Conservation (phyloP, 2,113 vertebrate genomes). For the Strix uralensis region DNA sequence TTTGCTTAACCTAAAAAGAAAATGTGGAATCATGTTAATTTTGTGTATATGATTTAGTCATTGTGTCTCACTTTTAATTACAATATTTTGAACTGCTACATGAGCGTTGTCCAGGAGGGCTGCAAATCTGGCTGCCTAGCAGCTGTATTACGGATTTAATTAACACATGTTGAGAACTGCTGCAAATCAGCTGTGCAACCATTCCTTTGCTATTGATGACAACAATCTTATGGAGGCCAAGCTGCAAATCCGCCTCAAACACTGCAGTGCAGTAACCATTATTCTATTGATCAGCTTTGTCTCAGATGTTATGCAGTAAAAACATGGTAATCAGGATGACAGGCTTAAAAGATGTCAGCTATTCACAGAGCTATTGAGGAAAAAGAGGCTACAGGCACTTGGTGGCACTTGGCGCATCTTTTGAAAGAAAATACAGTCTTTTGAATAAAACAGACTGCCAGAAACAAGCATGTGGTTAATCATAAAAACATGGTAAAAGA, state of each 20-base stretch:
- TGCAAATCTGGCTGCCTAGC: slow-evolving; percentile 13
- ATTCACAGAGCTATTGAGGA: not conserved
- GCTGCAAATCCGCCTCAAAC: not conserved
- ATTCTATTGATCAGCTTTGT: slow-evolving; percentile 32
- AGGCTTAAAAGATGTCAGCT: slow-evolving; percentile 36
- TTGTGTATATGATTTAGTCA: not conserved
- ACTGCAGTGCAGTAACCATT: not conserved
- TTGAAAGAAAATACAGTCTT: slow-evolving; percentile 1
- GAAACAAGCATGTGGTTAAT: not conserved
- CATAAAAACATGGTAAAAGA: not conserved
- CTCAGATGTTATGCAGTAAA: slow-evolving; percentile 34
- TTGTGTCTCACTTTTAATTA: not conserved
- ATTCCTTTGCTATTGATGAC: slow-evolving; percentile 42
- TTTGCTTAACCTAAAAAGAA: not conserved
- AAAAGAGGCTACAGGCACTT: not conserved
- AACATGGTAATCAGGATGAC: not conserved
- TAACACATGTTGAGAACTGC: slow-evolving; percentile 35
- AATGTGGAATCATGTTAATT: not conserved
- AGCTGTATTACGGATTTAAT: slow-evolving; percentile 50
- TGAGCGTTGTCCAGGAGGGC: not conserved
- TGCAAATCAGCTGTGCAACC: slow-evolving; percentile 28
- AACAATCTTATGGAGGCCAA: slow-evolving; percentile 38
- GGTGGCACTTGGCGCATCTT: not conserved
- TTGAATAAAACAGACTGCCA: not conserved
- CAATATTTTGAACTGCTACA: not conserved